Conservation (phyloP, 2,888 invertebrate genomes). For the Parthenolecanium corni region DNA sequence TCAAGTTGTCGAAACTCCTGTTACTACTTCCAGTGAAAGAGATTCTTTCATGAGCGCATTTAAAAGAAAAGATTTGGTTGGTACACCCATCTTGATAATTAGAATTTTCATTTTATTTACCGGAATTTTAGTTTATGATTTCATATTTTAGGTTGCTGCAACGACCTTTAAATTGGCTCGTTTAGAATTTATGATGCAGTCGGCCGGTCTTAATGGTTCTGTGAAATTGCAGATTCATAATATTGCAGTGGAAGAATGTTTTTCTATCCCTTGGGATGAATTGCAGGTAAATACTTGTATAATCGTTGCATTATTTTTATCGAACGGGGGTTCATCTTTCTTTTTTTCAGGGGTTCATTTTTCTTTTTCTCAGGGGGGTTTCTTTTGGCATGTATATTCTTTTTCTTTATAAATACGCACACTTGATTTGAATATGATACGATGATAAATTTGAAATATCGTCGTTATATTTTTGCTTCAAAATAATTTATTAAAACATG, state of each 20-base stretch:
- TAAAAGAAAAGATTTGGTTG: constrained; percentile 63
- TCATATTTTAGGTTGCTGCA: constrained; percentile 42
- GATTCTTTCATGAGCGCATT: constrained; percentile 69
- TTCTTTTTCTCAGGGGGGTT: background rate
- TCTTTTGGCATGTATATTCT: too few species aligned
- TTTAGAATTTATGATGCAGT: constrained; percentile 61
- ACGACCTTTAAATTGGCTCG: constrained; percentile 58
- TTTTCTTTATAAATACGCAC: too few species aligned
- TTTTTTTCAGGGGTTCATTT: background rate
- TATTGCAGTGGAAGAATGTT: constrained; percentile 67
- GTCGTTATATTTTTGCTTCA: too few species aligned
- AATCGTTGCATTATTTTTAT: background rate
- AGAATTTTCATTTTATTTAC: background rate
- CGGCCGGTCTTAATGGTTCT: constrained; percentile 52
- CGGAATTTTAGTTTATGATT: background rate
- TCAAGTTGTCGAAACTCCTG: constrained; percentile 43
- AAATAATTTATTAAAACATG: too few species aligned
- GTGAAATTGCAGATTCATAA: constrained; percentile 58
- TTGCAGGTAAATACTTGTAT: constrained; percentile 62
- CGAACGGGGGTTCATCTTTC: background rate
- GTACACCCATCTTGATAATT: too few species aligned
- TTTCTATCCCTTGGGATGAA: constrained; percentile 84
- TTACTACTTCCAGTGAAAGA: constrained; percentile 65
- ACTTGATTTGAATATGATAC: too few species aligned
- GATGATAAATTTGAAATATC: too few species aligned